These are phyloP conservation scores for Temnothorax rugatulus DNA, from an alignment of 2,888 invertebrate species.

Conservation along the genomic window DNA sequence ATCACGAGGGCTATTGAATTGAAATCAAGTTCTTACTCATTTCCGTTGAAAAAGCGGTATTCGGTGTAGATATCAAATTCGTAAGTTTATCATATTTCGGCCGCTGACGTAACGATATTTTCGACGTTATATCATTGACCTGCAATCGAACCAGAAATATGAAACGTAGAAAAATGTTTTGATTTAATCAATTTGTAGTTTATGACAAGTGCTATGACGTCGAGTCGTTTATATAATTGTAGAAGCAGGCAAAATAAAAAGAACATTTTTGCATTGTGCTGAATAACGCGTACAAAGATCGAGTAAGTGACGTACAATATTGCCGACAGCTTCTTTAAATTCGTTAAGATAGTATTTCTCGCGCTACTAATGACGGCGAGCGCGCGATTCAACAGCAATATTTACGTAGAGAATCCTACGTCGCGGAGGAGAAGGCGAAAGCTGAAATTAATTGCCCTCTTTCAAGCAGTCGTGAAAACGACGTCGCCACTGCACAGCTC, in stretches of 20 bases:
- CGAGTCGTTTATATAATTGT: neutral
- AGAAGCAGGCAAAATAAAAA: neutral
- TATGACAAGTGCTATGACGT: neutral
- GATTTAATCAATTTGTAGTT: neutral
- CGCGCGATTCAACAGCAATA: conserved; percentile 12
- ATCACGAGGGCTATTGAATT: conserved; percentile 58
- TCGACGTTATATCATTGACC: neutral
- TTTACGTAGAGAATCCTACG: conserved; percentile 41
- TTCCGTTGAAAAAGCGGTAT: conserved; percentile 44
- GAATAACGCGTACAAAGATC: neutral
- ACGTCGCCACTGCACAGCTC: conserved; percentile 32
- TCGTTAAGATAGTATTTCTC: conserved; percentile 35
- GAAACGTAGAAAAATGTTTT: neutral
- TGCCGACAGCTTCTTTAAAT: conserved; percentile 6
- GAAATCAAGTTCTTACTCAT: conserved; percentile 71
- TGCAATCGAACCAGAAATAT: neutral
- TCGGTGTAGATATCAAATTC: conserved; percentile 23
- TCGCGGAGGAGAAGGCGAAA: conserved; percentile 19
- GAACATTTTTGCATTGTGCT: neutral
- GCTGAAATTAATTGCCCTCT: conserved; percentile 48
- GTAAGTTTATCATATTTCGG: conserved; percentile 18
- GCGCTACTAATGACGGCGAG: conserved; percentile 21
- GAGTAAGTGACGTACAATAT: conserved; percentile 3
- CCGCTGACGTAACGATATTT: neutral
- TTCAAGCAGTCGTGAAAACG: conserved; percentile 47